Percentiles rank a stretch among this genome's conserved stretches.
These are phyloP conservation scores for Coregonus clupeaformis DNA, from an alignment of 2,113 vertebrate species.

Conservation along the genomic window DNA sequence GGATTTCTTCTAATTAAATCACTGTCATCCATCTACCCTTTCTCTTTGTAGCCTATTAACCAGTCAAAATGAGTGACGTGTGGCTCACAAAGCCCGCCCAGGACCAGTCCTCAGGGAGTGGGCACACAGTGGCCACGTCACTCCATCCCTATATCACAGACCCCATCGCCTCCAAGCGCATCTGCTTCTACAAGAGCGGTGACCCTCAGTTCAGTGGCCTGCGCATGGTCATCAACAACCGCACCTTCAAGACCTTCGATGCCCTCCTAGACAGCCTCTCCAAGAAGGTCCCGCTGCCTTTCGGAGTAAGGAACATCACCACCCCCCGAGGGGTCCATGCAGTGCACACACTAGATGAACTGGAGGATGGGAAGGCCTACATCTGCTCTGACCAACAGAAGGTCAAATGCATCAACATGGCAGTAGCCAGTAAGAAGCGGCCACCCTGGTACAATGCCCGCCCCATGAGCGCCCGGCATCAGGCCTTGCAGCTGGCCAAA, in stretches of 20 bases:
- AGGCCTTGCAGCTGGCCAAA: constrained; percentile 62
- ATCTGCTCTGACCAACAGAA: constrained; percentile 89
- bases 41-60: constrained; percentile 50
- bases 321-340: constrained; percentile 87
- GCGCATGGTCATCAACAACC: constrained; percentile 86
- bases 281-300: constrained; percentile 87
- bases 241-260: constrained; percentile 94
- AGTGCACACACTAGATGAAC: constrained; percentile 83
- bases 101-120: constrained; percentile 76
- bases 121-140: constrained; percentile 59
- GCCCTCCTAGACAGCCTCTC: constrained; percentile 90
- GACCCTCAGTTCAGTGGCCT: constrained; percentile 91
- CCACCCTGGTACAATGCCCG: constrained; percentile 87
- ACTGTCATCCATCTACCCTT: constrained; percentile 30
- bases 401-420: constrained; percentile 88
- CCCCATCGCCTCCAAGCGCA: constrained; percentile 81
- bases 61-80: constrained; percentile 77
- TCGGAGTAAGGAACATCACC: constrained; percentile 95
- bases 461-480: constrained; percentile 66
- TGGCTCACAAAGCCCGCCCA: constrained; percentile 67
- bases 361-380: constrained; percentile 91
- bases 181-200: constrained; percentile 97
- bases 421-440: constrained; percentile 78
- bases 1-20: neutral
- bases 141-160: constrained; percentile 74